These are phyloP conservation scores for Choreutis nemorana DNA, from an alignment of 2,888 invertebrate genomes.

Conservation along the genomic window DNA sequence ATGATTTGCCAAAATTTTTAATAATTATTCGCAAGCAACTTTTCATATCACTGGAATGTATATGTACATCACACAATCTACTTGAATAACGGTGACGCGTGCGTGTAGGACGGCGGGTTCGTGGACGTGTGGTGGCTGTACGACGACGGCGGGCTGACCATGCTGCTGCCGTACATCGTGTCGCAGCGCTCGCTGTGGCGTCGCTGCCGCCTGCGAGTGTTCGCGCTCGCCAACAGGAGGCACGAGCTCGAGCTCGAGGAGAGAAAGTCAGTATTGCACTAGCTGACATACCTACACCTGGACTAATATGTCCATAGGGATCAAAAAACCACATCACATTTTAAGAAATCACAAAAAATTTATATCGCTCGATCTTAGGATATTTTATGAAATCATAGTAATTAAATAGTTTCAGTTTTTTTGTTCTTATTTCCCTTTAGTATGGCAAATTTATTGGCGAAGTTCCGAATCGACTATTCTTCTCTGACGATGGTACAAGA, in stretches of 20 bases:
- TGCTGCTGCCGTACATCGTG: conserved; percentile 86
- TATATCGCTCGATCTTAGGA: too few relatives aligned
- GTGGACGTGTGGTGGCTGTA: conserved; percentile 98
- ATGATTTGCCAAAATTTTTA: too few relatives aligned
- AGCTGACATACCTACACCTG: background rate
- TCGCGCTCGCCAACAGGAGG: conserved; percentile 82
- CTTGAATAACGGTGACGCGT: background rate
- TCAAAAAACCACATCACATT: too few relatives aligned
- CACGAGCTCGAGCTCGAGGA: conserved; percentile 82
- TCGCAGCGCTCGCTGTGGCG: conserved; percentile 81
- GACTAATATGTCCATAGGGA: too few relatives aligned
- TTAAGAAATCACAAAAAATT: too few relatives aligned
- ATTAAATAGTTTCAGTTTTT: background rate
- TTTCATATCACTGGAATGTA: too few relatives aligned
- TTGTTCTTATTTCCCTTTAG: conserved; percentile 50
- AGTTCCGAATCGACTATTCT: conserved; percentile 94
- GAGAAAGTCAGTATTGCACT: conserved; percentile 71
- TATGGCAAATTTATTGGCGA: conserved; percentile 90
- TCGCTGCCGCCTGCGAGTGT: conserved; percentile 79
- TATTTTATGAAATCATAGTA: too few relatives aligned
- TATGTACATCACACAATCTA: too few relatives aligned
- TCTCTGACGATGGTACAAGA: conserved; percentile 92
- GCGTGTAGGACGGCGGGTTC: conserved; percentile 65
- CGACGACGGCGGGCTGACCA: conserved; percentile 89
- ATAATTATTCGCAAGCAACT: too few relatives aligned